Base-by-base conservation (phyloP, 2,797 vertebrate genomes). In the Denticeps clupeoides region DNA sequence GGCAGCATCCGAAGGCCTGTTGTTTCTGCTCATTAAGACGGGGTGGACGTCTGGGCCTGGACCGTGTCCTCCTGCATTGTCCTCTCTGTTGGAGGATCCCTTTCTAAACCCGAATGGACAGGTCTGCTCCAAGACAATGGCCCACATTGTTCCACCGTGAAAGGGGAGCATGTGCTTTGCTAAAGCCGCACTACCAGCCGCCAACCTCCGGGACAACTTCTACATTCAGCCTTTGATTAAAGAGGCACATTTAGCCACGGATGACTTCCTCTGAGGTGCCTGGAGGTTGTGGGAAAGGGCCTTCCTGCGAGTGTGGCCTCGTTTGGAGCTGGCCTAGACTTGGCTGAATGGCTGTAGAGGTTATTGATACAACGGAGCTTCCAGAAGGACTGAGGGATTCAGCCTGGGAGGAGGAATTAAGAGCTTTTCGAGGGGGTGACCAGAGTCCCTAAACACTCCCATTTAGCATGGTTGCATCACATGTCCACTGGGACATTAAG, bases 141-240 rank as follows among this genome's bases (percentile, higher is more conserved):
- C 35, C 47, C 26, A 65, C 75, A 85, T 90, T 90, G 88, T 90
- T 71, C 40, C 56, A 46, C 44, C 1, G 27, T 83, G 74, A 88
- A 85, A 70, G 53, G 62, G 41, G 72, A 80, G 87, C 88, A 88
- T 88, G 89, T 84, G 88, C 79, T 81, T 75, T 68, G 48, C 79
- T 85, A 79, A 86, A 71, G 75, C 74, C 51, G 65, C 71, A 65
- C 75, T 79, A 57, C 69, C 77, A 68, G 80, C 82, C 69, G 73
- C 78, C 62, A 80, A 81, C 83, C 83, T 86, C 82, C 75, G 69
- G 80, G 82, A 83, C 79, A 75, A 80, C 82, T 83, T 54, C 68
- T 71, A 27, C 82, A 83, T 85, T 85, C 82, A 83, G 83, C 25
- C 74, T 78, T 78, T 87, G 87, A 91, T 88, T 89, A 84, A 84